Percentiles rank a stretch among this genome's conserved stretches.
Evolutionary conservation across 2,797 vertebrate species (phyloP).

Genomic region (Psittacula derbiana): DNA sequence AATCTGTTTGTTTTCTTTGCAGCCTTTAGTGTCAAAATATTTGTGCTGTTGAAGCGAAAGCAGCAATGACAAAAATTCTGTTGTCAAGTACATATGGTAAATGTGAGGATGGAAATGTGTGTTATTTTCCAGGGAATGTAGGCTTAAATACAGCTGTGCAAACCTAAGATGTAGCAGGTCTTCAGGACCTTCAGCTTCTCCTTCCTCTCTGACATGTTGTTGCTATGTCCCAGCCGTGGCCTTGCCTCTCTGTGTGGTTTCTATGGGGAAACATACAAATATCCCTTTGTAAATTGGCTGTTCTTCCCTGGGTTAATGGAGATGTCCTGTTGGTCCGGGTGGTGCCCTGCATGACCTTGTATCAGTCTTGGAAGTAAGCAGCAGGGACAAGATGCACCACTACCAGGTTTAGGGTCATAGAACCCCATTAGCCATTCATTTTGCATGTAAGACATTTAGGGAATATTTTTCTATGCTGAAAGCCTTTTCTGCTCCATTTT

Average conservation of each 20-base stretch:
- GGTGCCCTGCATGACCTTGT: neutral
- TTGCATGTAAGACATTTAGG: neutral
- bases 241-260: neutral
- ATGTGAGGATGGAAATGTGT: accelerated
- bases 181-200: neutral
- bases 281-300: neutral
- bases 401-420: neutral
- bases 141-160: neutral
- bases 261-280: neutral
- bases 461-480: neutral
- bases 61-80: neutral
- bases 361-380: neutral
- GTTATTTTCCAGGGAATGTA: neutral
- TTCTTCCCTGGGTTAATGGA: neutral
- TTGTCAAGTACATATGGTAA: neutral
- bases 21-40: neutral
- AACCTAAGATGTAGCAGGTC: neutral
- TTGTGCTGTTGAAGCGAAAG: neutral
- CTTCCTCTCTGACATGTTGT: neutral
- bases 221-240: neutral
- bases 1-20: neutral
- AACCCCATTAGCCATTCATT: accelerated
- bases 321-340: accelerated
- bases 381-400: neutral
- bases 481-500: neutral